These are phyloP conservation scores for Felis chaus DNA, from an alignment of 2,113 vertebrate genomes.

Conservation along the genomic window DNA sequence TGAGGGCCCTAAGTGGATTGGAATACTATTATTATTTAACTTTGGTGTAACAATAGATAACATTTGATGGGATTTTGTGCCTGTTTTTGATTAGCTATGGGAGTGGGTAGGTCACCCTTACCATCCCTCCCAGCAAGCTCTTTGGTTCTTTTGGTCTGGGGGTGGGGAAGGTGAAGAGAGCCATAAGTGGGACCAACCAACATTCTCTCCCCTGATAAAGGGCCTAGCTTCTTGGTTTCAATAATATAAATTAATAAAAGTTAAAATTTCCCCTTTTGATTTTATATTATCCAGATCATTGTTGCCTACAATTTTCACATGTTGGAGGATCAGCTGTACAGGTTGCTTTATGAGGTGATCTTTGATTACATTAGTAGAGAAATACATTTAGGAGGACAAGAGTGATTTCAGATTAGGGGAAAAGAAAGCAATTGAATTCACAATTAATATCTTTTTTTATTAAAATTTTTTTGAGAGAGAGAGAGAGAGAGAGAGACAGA, in stretches of 20 bases:
- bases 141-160: neutral
- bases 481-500: no score
- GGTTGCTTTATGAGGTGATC: neutral
- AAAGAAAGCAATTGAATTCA: conserved; percentile 14
- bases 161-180: neutral
- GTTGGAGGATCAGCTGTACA: neutral
- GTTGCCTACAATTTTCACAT: neutral
- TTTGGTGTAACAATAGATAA: neutral
- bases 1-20: neutral
- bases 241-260: neutral
- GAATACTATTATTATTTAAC: neutral
- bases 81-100: neutral
- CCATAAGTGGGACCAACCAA: neutral
- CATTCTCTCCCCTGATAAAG: neutral
- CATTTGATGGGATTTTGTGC: neutral
- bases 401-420: neutral
- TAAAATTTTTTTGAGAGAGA: no score
- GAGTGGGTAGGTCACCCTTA: neutral
- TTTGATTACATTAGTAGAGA: neutral
- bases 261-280: neutral
- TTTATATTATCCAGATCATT: neutral
- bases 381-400: neutral
- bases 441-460: neutral
- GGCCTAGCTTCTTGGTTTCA: neutral
- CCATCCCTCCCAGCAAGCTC: neutral